Conservation (phyloP, 2,888 invertebrate species). For the Spilarctia lutea region DNA sequence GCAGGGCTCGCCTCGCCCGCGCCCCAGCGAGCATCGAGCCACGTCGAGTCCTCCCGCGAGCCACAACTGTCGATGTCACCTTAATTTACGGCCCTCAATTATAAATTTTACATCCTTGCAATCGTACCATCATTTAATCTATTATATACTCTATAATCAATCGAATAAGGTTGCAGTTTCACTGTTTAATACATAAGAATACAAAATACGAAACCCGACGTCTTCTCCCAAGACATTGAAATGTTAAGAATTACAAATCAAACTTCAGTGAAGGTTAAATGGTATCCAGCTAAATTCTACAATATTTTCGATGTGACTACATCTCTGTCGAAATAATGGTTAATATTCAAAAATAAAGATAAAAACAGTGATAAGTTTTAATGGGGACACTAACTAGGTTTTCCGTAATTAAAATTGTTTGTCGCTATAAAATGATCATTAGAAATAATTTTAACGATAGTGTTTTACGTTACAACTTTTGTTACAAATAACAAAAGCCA, state of each 20-base stretch:
- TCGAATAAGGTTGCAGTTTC: slow-evolving; percentile 32
- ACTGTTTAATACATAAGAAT: slow-evolving; percentile 11
- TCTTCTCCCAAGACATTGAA: slow-evolving; percentile 45
- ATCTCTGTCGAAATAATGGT: slow-evolving; percentile 19
- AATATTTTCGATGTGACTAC: neutral
- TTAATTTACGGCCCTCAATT: slow-evolving; percentile 87
- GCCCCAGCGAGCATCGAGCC: slow-evolving; percentile 58
- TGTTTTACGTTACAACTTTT: slow-evolving; percentile 56
- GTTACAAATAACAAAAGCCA: slow-evolving; percentile 44
- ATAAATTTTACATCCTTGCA: slow-evolving; percentile 80
- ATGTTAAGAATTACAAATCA: slow-evolving; percentile 48
- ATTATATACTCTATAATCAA: slow-evolving; percentile 42
- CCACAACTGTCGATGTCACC: slow-evolving; percentile 87
- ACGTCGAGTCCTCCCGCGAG: slow-evolving; percentile 62
- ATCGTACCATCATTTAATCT: slow-evolving; percentile 26
- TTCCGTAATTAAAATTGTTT: slow-evolving; percentile 81
- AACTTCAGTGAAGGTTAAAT: slow-evolving; percentile 40
- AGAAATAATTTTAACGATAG: slow-evolving; percentile 66
- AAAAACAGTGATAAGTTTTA: slow-evolving; percentile 70
- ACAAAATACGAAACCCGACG: slow-evolving; percentile 22
- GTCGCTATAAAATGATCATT: slow-evolving; percentile 70
- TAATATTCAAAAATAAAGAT: slow-evolving; percentile 57
- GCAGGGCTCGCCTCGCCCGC: slow-evolving; percentile 67
- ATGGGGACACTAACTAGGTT: slow-evolving; percentile 69
- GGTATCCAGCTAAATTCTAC: slow-evolving; percentile 24